Evolutionary conservation across 92 coral and sea anemone genomes (phyloP).

Genomic region (Heteractis magnifica): DNA sequence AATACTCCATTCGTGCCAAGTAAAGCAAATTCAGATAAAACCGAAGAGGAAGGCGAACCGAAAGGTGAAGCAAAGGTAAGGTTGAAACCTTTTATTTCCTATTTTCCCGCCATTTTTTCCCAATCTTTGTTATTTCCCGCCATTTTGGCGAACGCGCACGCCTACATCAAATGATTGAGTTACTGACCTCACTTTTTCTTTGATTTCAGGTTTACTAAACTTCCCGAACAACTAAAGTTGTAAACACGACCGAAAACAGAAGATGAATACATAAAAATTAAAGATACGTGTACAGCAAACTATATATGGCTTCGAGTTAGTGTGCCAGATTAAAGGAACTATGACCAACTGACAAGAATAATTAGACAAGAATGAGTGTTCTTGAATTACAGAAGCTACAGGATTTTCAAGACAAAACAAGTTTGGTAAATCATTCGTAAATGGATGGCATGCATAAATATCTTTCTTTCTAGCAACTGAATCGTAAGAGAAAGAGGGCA

Average conservation of each 20-base stretch:
- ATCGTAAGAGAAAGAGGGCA: no score
- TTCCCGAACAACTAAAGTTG: not conserved
- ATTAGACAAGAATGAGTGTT: not conserved
- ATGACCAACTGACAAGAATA: not conserved
- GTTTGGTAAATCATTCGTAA: not conserved
- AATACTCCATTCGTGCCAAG: constrained; percentile 8
- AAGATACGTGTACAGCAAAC: not conserved
- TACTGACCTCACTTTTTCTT: not conserved
- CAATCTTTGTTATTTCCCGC: not conserved
- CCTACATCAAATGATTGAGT: not conserved
- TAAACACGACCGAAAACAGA: not conserved
- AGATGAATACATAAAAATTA: not conserved
- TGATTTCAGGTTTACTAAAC: constrained; percentile 29
- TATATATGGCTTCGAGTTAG: not conserved
- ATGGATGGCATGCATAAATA: not conserved
- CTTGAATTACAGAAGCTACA: not conserved
- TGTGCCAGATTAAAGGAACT: not conserved
- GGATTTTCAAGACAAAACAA: not conserved
- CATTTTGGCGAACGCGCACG: not conserved
- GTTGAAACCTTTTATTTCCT: not conserved
- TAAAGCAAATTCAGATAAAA: constrained; percentile 29
- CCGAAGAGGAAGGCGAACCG: constrained; percentile 42
- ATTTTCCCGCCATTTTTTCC: not conserved
- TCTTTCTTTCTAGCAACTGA: no score
- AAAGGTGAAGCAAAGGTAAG: constrained; percentile 49